These are phyloP conservation scores for Hedychridium roseum DNA, from an alignment of 2,888 invertebrate genomes.

Conservation along the genomic window DNA sequence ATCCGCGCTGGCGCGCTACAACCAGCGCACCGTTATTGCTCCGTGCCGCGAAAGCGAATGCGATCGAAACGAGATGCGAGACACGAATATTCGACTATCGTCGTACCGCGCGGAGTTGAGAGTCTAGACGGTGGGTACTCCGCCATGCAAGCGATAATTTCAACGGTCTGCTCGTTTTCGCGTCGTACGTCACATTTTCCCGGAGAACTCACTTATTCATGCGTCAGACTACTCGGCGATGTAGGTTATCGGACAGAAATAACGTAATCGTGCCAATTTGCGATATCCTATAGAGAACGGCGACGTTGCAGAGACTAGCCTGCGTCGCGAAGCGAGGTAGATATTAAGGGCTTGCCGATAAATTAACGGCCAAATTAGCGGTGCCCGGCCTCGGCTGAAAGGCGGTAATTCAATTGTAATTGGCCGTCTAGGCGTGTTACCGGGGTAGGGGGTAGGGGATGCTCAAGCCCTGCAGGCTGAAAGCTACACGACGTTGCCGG, in stretches of 20 bases:
- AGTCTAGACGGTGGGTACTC: conserved; percentile 55
- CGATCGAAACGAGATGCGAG: no score
- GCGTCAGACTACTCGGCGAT: conserved; percentile 50
- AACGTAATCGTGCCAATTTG: conserved; percentile 55
- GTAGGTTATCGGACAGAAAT: conserved; percentile 59
- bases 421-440: no score
- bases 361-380: conserved; percentile 28
- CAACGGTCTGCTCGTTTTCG: conserved; percentile 57
- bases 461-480: no score
- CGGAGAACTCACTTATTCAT: conserved; percentile 57
- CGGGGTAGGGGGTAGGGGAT: no score
- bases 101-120: conserved; percentile 10
- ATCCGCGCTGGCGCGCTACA: no score
- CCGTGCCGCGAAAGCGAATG: no score
- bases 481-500: no score
- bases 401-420: conserved; percentile 61
- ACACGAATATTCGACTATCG: no score
- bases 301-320: neutral
- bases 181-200: conserved; percentile 60
- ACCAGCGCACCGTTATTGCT: neutral
- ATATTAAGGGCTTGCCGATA: conserved; percentile 19
- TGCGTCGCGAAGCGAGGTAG: neutral
- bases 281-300: conserved; percentile 33
- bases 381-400: conserved; percentile 22
- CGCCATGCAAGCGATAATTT: conserved; percentile 59